Evolutionary conservation across 1,140 invertebrate species (phyloP), one percentile per base, ranked within the genome.

Genomic region (Pseudomyrmex sp.): DNA sequence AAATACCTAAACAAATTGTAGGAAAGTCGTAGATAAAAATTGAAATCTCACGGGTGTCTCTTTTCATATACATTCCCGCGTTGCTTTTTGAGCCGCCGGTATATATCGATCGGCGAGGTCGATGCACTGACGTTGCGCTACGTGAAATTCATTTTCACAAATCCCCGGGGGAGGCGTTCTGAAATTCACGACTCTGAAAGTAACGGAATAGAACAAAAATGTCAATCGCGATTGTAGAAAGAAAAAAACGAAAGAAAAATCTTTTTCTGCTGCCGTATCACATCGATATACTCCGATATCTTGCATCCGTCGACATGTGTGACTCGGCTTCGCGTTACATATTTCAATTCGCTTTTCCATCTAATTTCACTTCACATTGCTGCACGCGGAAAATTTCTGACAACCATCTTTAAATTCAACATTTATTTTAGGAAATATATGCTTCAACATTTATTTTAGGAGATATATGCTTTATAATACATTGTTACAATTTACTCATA

Each of bases 91-190:
- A 62, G 83, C 61, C 7, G 77, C 66, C 23, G 76, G 23, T 61
- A 59, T 65, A 88, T 90, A 89, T 88, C 87, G 87, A 88, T 88
- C 87, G 79, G 48, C 59, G 56, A 61, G 86, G 87, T 88, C 86
- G 87, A 83, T 88, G 87, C 73, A 83, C 79, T 66, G 72, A 44
- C 79, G 75, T 87, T 85, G 62, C 72, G 73, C 86, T 83, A 70
- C 83, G 86, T 62, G 86, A 88, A 88, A 88, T 88, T 88, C 84
- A 88, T 88, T 88, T 88, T 88, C 79, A 85, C 77, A 54, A 52
- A 56, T 26, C 82, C 73, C 56, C 50, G 50, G 35, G 83, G 62
- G 77, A 88, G 83, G 84, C 70, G 66, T 88, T 88, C 83, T 54
- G 83, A 83, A 88, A 88, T 88, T 88, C 86, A 82, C 77, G 82